A percentile compares a stretch with the other conserved stretches of the same genome.
phyloP scores from a whole-genome alignment of 2,113 vertebrate genomes.

The Amphiprion ocellaris region DNA sequence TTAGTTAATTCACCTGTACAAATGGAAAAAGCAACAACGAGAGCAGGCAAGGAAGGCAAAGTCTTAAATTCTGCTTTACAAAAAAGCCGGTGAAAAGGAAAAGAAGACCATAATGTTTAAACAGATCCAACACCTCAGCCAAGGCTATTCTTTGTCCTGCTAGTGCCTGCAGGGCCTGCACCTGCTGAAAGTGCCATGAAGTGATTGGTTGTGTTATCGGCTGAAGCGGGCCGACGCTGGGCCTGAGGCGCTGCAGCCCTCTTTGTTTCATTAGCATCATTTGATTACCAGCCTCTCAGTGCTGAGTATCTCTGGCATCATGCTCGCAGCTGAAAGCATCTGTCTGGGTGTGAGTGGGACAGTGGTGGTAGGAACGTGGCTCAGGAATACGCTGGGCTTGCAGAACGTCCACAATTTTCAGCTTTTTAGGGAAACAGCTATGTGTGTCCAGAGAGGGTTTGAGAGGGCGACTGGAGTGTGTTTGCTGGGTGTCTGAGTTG shows the following conservation, averaged over 20 bases:
- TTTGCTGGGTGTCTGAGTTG: no score
- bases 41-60: background rate
- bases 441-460: background rate
- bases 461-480: no score
- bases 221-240: background rate
- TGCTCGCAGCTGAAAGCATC: constrained; percentile 40
- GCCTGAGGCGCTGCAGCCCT: constrained; percentile 15
- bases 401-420: background rate
- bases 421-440: background rate
- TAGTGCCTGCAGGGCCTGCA: background rate
- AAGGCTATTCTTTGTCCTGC: background rate
- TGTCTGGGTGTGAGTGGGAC: constrained; percentile 51
- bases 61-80: background rate
- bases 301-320: constrained; percentile 39
- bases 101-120: background rate
- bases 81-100: background rate
- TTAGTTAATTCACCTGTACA: background rate
- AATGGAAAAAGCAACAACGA: constrained; percentile 1
- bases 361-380: constrained; percentile 32
- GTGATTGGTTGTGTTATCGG: constrained; percentile 38
- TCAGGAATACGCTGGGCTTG: constrained; percentile 10
- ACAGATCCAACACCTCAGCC: background rate
- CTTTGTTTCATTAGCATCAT: constrained; percentile 64
- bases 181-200: constrained; percentile 10
- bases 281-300: constrained; percentile 48